Evolutionary conservation across 2,888 invertebrate species (phyloP), one percentile per base, ranked within the genome.

Genomic region (Gnatocerus cornutus): DNA sequence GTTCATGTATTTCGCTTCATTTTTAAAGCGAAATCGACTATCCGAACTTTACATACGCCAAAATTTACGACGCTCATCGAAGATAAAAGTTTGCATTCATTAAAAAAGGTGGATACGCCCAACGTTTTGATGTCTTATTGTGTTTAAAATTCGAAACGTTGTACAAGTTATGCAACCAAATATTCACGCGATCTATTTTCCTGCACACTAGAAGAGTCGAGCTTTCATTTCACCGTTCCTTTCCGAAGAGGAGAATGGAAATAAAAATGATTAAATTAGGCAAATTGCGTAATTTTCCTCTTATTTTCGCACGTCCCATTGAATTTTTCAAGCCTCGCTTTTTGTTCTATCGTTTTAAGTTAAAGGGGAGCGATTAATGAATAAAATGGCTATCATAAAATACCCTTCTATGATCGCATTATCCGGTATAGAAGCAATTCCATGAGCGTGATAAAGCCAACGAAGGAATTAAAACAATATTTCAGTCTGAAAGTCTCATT

Each of bases 381-480:
- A 10, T 33, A 37, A 53, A 53, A 13, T 37, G 1, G 8, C 8
- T 10, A 13, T 9, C 37, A 14, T 53, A 53, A 53, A 46, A 37
- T 53, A 37, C 14, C 16, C 33, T 3, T 53, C 53, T 37, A 33
- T 53, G 53, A 33, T 53, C 53, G 14, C 37, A 53, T 53, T 53
- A 53, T 27, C 53, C 37, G 13, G 13, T 37, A 53, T 33, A 53
- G 29, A 53, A 33, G 13, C 53, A 30, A 30, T 53, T 53, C 37
- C 3, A 37, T 1, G 13, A 53, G 37, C 37, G n/a, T 14, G 53
- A 53, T 53, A 53, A 50, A 33, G 53, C 14, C 37, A 53, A 30
- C 8, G 29, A 53, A 33, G 53, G 53, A 53, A 53, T 53, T 53
- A 53, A 53, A 53, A 37, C 53, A 53, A 53, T 53, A 53, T 53